Evolutionary conservation across 2,888 invertebrate species (phyloP), one percentile per base, ranked within the genome.

Genomic region (Onchidella celtica): DNA sequence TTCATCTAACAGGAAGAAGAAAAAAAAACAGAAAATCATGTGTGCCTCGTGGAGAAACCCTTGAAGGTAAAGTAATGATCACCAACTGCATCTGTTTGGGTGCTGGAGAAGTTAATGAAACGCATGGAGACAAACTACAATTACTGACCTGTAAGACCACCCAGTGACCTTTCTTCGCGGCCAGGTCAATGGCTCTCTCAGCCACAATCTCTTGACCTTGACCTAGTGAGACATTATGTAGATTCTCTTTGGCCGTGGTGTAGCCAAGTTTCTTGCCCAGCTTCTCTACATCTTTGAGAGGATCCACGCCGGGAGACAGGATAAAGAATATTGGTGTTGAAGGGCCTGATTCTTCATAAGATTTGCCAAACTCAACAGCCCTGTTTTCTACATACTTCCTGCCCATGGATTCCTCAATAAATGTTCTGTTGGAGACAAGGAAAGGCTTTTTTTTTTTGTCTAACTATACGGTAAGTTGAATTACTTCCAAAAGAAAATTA

Each of bases 311-410:
- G 4, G 98, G 98, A 0, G 98, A 98, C 0, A 99, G 94, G 89
- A 99, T 98, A 92, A 99, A 99, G 94, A 99, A 98, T 89, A 99
- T 97, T 0, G 98, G 98, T 0, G 98, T 98, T 0, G 96, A 96
- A 0, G 97, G 96, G 89, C 97, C 97, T 0, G 98, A 97, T 93
- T 99, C 99, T 93, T 98, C 97, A 91, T 95, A 98, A 0, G 98
- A 98, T 93, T 98, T 97, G 61, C 97, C 95, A 92, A 99, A 98
- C 90, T 98, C 98, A 77, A 98, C 95, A 14, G 97, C 96, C 86
- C 97, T 95, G 85, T 96, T 97, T 93, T 98, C 97, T 1, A 97
- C 97, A 92, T 97, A 99, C 93, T 97, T 97, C 0, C 95, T 93
- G 0, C 98, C 98, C 91, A 99, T 95, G 93, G 98, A 97, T 93